Conservation (phyloP, 2,888 invertebrate species). For the Philopedon plagiatum region DNA sequence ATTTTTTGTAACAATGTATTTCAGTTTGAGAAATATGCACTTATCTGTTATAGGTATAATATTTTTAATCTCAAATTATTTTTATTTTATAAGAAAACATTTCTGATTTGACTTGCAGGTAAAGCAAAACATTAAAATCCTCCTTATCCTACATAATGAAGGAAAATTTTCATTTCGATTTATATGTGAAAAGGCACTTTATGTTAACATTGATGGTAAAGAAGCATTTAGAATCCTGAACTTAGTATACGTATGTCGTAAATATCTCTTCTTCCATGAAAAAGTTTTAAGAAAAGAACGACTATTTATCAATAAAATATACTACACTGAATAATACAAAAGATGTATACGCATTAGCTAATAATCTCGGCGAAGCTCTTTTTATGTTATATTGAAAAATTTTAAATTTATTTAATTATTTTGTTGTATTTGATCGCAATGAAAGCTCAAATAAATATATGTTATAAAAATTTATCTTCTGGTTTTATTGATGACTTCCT, state of each 20-base stretch:
- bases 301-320: conserved; percentile 71
- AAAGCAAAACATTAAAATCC: no score
- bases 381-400: conserved; percentile 79
- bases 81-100: no score
- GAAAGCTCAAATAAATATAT: conserved; percentile 88
- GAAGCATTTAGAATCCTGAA: conserved; percentile 72
- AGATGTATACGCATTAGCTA: conserved; percentile 82
- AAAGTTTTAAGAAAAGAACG: conserved; percentile 69
- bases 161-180: no score
- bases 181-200: conserved; percentile 29
- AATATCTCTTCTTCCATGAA: conserved; percentile 75
- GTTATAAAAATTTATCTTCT: conserved; percentile 70
- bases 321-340: conserved; percentile 76
- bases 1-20: no score
- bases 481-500: conserved; percentile 18
- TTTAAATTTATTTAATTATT: conserved; percentile 82
- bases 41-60: no score
- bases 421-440: conserved; percentile 90
- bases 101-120: no score
- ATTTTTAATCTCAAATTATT: no score
- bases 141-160: no score
- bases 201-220: conserved; percentile 51
- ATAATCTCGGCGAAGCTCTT: conserved; percentile 77
- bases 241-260: conserved; percentile 83
- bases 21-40: no score